A percentile compares a stretch with the other conserved stretches of the same genome.
Conservation (phyloP, 2,888 invertebrate species). For the Drosophila subsilvestris region DNA sequence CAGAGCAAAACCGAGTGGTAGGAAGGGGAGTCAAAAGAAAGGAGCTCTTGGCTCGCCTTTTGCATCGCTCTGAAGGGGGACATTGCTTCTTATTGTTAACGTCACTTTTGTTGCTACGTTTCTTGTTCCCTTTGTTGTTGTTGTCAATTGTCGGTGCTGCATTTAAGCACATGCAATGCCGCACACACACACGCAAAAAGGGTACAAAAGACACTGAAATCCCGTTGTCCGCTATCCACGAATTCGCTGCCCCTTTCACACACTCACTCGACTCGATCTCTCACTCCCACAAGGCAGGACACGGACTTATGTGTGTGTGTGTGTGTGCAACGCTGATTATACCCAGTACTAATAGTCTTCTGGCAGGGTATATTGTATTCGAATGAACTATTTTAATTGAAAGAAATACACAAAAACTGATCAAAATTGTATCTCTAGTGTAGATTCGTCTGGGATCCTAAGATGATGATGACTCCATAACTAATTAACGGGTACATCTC, state of each 20-base stretch:
- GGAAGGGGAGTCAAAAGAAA: constrained; percentile 39
- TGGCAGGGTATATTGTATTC: not conserved
- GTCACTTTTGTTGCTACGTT: constrained; percentile 68
- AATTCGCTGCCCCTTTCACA: constrained; percentile 34
- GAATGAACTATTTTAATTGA: too few species aligned
- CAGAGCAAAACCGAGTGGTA: constrained; percentile 4
- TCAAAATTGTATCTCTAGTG: not conserved
- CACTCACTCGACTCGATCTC: constrained; percentile 9
- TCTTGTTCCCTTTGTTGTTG: constrained; percentile 39
- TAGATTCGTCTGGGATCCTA: too few species aligned
- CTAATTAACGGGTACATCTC: not conserved
- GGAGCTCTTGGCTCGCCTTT: constrained; percentile 58
- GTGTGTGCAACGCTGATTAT: constrained; percentile 50
- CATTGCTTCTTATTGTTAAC: constrained; percentile 65
- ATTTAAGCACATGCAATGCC: constrained; percentile 71
- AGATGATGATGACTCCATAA: rapidly evolving
- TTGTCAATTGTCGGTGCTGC: constrained; percentile 42
- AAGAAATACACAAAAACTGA: too few species aligned
- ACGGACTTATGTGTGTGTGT: not conserved
- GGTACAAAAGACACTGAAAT: constrained; percentile 36
- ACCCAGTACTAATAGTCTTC: constrained; percentile 4
- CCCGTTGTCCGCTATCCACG: constrained; percentile 31
- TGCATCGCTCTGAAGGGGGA: constrained; percentile 45
- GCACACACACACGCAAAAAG: constrained; percentile 14
- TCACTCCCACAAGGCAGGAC: constrained; percentile 2